A percentile compares a stretch with the other conserved stretches of the same genome.
phyloP scores from a whole-genome alignment of 1,140 invertebrate genomes.

The Drosophila nikananu region DNA sequence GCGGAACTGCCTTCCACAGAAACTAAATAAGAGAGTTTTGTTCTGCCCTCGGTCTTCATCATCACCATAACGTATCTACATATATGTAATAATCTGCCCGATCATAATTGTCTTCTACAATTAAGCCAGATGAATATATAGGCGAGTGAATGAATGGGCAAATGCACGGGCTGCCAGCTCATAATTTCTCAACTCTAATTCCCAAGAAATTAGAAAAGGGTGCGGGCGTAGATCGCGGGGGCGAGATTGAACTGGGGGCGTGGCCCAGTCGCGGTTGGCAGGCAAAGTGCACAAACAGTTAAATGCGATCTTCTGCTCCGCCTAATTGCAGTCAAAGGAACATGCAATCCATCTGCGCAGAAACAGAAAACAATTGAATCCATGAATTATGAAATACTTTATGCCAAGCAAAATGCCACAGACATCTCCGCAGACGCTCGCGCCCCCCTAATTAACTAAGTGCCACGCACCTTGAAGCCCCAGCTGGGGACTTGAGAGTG shows the following conservation, averaged over 20 bases:
- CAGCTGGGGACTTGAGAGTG: slow-evolving; percentile 19
- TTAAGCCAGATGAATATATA: slow-evolving; percentile 67
- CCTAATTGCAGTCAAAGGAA: slow-evolving; percentile 52
- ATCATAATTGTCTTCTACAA: slow-evolving; percentile 58
- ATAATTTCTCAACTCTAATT: slow-evolving; percentile 78
- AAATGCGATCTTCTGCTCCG: slow-evolving; percentile 49
- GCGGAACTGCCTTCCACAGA: slow-evolving; percentile 45
- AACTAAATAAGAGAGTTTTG: slow-evolving; percentile 70
- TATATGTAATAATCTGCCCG: slow-evolving; percentile 12
- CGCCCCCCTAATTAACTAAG: slow-evolving; percentile 72
- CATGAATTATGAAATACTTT: slow-evolving; percentile 77
- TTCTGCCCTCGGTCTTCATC: slow-evolving; percentile 37
- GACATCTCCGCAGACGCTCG: slow-evolving; percentile 13
- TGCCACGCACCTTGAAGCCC: slow-evolving; percentile 46
- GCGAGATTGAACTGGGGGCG: slow-evolving; percentile 56
- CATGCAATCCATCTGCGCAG: slow-evolving; percentile 62
- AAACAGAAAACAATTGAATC: slow-evolving; percentile 69
- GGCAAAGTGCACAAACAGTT: slow-evolving; percentile 72
- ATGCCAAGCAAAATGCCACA: slow-evolving; percentile 65
- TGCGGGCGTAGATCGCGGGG: slow-evolving; percentile 52
- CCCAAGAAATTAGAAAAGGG: slow-evolving; percentile 78
- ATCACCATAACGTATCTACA: slow-evolving; percentile 22
- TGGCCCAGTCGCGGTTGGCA: slow-evolving; percentile 21
- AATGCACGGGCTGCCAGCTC: slow-evolving; percentile 41
- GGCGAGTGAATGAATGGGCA: slow-evolving; percentile 40